Percentiles rank a stretch among this genome's conserved stretches.
Evolutionary conservation across 2,797 vertebrate genomes (phyloP).

Genomic region (Crotalus adamanteus): DNA sequence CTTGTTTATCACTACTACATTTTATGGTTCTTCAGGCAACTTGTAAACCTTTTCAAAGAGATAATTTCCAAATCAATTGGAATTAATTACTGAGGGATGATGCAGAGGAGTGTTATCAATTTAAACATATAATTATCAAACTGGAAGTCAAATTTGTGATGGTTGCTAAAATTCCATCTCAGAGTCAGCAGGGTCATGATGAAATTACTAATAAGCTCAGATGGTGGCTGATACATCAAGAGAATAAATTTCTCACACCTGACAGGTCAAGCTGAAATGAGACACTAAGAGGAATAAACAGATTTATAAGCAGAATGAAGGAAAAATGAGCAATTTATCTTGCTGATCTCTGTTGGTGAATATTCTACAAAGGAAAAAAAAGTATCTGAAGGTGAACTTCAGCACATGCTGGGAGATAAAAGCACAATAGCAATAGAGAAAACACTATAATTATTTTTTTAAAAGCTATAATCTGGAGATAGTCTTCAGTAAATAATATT

Average conservation of each 20-base stretch:
- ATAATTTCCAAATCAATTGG: constrained; percentile 19
- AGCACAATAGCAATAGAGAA: background rate
- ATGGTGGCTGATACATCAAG: background rate
- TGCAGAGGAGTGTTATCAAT: background rate
- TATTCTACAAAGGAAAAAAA: background rate
- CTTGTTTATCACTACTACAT: background rate
- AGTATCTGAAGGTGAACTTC: background rate
- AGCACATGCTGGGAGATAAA: background rate
- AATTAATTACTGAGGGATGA: constrained; percentile 18
- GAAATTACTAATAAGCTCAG: background rate
- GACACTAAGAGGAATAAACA: background rate
- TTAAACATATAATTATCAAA: constrained; percentile 17
- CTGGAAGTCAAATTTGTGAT: constrained; percentile 2
- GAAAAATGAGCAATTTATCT: constrained; percentile 8
- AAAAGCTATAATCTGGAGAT: background rate
- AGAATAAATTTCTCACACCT: constrained; percentile 14
- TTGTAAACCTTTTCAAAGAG: constrained; percentile 8
- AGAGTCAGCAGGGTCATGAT: background rate
- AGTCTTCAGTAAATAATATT: background rate
- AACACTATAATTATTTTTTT: background rate
- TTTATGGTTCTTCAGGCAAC: constrained; percentile 1
- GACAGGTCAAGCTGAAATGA: constrained; percentile 6
- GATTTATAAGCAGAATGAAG: constrained; percentile 4
- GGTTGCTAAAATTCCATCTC: background rate
- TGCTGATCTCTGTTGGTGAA: background rate